phyloP scores from a whole-genome alignment of 1,140 invertebrate genomes.

The Musca domestica region DNA sequence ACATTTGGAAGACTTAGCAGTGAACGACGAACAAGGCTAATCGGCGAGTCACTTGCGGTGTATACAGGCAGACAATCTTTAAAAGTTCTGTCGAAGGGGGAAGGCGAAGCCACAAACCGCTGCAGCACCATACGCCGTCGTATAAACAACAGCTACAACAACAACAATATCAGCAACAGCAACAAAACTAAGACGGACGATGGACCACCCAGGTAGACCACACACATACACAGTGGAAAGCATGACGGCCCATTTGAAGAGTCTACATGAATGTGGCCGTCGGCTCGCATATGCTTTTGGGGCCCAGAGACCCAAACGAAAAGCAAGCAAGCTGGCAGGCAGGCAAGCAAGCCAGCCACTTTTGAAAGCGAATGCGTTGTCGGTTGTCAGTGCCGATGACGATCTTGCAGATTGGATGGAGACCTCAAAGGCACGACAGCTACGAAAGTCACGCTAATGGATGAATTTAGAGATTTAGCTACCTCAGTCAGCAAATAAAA shows the following conservation, averaged over 20 bases:
- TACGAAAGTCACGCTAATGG: conserved; percentile 19
- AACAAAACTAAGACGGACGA: background rate
- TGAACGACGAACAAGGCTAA: background rate
- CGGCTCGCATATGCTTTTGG: background rate
- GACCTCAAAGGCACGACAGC: conserved; percentile 11
- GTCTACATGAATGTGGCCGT: background rate
- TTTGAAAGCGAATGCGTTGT: background rate
- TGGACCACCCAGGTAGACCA: conserved; percentile 19
- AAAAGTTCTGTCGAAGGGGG: background rate
- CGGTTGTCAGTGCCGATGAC: background rate
- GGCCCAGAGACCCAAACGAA: background rate
- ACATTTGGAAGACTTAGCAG: background rate
- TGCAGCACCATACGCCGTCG: background rate
- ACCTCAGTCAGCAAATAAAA: background rate
- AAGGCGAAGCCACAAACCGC: background rate
- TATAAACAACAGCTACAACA: background rate
- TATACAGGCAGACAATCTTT: background rate
- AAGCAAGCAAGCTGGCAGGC: background rate
- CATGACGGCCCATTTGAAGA: background rate
- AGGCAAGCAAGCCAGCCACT: background rate
- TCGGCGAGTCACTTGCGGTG: background rate
- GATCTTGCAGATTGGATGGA: conserved; percentile 11
- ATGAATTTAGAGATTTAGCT: conserved; percentile 12
- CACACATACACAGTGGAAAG: conserved; percentile 9
- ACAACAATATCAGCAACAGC: background rate